phyloP scores from a whole-genome alignment of 1,140 invertebrate species.

The Tetramorium parvispinum region DNA sequence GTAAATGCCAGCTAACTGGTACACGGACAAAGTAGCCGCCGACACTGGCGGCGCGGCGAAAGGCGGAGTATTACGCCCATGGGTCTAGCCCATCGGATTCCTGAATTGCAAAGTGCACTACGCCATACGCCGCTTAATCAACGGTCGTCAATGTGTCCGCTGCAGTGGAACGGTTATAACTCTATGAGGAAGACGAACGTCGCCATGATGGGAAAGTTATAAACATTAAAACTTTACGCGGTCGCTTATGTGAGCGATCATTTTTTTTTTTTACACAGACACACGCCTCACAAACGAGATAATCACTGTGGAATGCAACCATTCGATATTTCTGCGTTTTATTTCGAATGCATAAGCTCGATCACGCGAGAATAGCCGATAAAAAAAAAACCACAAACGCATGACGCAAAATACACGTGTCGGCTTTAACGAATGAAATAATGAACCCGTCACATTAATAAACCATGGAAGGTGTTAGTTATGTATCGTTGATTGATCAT shows the following conservation, averaged over 20 bases:
- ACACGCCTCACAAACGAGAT: background rate
- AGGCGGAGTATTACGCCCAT: constrained; percentile 39
- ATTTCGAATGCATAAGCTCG: background rate
- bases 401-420: background rate
- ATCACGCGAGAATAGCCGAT: background rate
- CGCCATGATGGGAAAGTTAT: background rate
- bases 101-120: constrained; percentile 59
- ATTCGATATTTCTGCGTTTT: constrained; percentile 1
- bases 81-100: constrained; percentile 58
- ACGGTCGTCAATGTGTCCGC: constrained; percentile 56
- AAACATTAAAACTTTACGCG: background rate
- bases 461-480: background rate
- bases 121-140: constrained; percentile 40
- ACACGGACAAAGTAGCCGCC: constrained; percentile 59
- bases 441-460: background rate
- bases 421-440: background rate
- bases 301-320: background rate
- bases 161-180: constrained; percentile 49
- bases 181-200: background rate
- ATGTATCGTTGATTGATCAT: background rate
- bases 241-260: background rate
- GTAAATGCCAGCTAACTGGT: constrained; percentile 58
- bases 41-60: constrained; percentile 43
- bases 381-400: background rate
- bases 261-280: constrained; percentile 10